phyloP scores from a whole-genome alignment of 2,797 vertebrate genomes.

The Prionace glauca region DNA sequence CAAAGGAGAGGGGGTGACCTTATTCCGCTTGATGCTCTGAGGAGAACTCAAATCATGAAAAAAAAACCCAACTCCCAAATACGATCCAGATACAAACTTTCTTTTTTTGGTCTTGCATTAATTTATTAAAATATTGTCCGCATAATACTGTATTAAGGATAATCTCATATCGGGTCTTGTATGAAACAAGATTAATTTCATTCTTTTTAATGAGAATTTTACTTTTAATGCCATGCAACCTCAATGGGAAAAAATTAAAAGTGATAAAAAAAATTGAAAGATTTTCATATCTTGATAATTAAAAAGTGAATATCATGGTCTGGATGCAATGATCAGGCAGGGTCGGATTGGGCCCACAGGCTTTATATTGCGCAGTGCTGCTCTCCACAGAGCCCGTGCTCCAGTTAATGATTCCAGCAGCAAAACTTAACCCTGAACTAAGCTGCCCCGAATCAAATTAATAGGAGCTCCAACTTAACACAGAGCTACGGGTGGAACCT shows the following conservation, averaged over 20 bases:
- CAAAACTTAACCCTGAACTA: constrained; percentile 29
- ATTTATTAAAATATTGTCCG: constrained; percentile 37
- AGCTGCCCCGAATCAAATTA: constrained; percentile 26
- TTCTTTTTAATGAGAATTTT: constrained; percentile 39
- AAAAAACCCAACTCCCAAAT: constrained; percentile 8
- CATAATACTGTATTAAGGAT: constrained; percentile 37
- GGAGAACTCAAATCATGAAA: not conserved
- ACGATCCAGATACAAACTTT: not conserved
- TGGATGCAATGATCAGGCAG: constrained; percentile 32
- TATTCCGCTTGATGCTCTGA: not conserved
- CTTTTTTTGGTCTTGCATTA: constrained; percentile 26
- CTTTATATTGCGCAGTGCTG: not conserved
- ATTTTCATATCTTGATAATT: constrained; percentile 39
- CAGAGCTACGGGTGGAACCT: constrained; percentile 7
- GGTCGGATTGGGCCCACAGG: constrained; percentile 32
- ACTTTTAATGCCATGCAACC: constrained; percentile 37
- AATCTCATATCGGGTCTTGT: constrained; percentile 34
- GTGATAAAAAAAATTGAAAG: constrained; percentile 38
- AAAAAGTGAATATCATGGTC: constrained; percentile 35
- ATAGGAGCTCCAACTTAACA: constrained; percentile 18
- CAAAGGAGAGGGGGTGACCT: not conserved
- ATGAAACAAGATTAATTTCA: constrained; percentile 39
- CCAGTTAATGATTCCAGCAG: constrained; percentile 33
- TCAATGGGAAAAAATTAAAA: constrained; percentile 38
- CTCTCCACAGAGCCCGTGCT: constrained; percentile 31